phyloP scores from a whole-genome alignment of 2,888 invertebrate genomes.

The Andrena hattorfiana region DNA sequence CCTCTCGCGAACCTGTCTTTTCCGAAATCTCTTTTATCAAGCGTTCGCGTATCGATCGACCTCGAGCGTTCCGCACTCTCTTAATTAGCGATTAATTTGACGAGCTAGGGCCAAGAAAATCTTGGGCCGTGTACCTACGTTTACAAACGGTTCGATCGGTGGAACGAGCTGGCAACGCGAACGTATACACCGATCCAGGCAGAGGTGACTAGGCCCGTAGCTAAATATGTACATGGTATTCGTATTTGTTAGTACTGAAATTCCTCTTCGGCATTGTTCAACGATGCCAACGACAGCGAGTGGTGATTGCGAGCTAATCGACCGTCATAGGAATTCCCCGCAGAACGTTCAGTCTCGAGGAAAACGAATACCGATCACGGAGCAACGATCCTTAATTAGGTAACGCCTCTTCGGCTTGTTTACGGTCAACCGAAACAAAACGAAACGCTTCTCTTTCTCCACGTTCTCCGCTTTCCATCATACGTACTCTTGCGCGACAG shows the following conservation, averaged over 20 bases:
- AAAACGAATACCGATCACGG: slow-evolving; percentile 33
- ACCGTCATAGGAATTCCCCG: slow-evolving; percentile 14
- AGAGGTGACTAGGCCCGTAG: background rate
- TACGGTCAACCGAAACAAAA: background rate
- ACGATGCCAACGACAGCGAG: slow-evolving; percentile 1
- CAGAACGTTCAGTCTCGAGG: slow-evolving; percentile 5
- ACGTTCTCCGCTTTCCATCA: background rate
- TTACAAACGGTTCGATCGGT: slow-evolving; percentile 3
- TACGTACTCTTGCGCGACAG: background rate
- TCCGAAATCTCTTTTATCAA: slow-evolving; percentile 18
- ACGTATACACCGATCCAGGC: background rate
- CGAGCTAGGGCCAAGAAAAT: background rate
- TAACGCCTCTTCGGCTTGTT: slow-evolving; percentile 6
- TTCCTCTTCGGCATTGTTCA: background rate
- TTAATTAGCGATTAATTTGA: background rate
- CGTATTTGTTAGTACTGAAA: no score
- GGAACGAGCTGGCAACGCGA: background rate
- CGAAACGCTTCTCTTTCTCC: background rate
- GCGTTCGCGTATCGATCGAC: slow-evolving; percentile 22
- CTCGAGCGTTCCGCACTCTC: slow-evolving; percentile 6
- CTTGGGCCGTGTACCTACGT: background rate
- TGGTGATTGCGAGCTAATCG: background rate
- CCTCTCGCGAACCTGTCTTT: background rate
- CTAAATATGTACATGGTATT: no score
- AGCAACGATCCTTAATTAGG: slow-evolving; percentile 9